These are phyloP conservation scores for Phorcus lineatus DNA, from an alignment of 2,888 invertebrate genomes.

Conservation along the genomic window DNA sequence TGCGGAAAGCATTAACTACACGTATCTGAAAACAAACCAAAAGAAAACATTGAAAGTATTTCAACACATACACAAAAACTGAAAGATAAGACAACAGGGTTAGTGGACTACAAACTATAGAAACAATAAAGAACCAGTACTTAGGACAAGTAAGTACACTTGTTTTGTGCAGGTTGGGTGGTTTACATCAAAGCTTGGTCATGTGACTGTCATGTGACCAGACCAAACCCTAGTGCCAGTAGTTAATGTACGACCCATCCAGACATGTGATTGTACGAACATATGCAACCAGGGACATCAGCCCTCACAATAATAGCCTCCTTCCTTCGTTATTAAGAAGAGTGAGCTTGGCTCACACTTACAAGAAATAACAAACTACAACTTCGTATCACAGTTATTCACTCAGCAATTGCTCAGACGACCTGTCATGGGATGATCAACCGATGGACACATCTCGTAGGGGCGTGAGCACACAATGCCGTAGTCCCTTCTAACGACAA, in stretches of 20 bases:
- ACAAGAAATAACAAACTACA: slow-evolving; percentile 11
- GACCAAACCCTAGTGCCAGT: not conserved
- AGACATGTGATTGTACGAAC: not conserved
- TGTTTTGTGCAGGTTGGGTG: slow-evolving; percentile 10
- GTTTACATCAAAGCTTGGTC: slow-evolving; percentile 10
- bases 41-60: slow-evolving; percentile 28
- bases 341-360: not conserved
- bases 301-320: not conserved
- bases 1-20: slow-evolving; percentile 99
- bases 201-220: slow-evolving; percentile 5
- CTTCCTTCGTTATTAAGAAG: no score
- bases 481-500: no score
- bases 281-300: not conserved
- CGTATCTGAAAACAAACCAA: slow-evolving; percentile 87
- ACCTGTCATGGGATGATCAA: not conserved
- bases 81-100: slow-evolving; percentile 16
- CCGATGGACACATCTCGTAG: not conserved
- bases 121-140: not conserved
- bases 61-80: slow-evolving; percentile 21
- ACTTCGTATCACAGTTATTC: slow-evolving; percentile 4
- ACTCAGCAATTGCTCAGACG: not conserved
- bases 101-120: slow-evolving; percentile 23
- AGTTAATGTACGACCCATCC: not conserved
- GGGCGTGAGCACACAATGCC: not conserved
- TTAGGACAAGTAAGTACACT: slow-evolving; percentile 20